Conservation (phyloP, 2,888 invertebrate genomes). For the Gisinianus flammeolus region DNA sequence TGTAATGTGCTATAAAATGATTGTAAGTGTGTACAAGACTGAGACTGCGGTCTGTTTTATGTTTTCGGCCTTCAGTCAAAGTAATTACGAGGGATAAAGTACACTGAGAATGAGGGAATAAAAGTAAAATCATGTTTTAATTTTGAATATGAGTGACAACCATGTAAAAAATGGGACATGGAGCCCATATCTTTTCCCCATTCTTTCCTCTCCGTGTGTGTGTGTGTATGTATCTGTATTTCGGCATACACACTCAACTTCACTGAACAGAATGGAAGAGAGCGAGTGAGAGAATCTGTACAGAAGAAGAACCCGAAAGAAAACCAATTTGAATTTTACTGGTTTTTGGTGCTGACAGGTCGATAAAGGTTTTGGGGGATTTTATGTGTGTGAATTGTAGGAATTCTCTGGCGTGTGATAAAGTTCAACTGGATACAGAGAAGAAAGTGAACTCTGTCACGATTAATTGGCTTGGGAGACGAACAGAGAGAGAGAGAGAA, state of each 20-base stretch:
- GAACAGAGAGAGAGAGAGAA: neutral
- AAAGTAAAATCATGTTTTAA: slow-evolving; percentile 29
- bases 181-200: neutral
- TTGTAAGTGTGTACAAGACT: too few relatives aligned
- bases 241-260: neutral
- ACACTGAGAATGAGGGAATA: too few relatives aligned
- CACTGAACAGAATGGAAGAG: neutral
- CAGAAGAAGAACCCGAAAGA: neutral
- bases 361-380: neutral
- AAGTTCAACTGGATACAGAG: neutral
- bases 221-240: too few relatives aligned
- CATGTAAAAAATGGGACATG: too few relatives aligned
- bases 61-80: too few relatives aligned
- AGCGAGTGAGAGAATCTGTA: neutral
- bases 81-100: too few relatives aligned
- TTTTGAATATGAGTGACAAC: slow-evolving; percentile 22
- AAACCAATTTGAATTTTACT: neutral
- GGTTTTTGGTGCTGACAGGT: slow-evolving; percentile 2
- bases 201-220: neutral
- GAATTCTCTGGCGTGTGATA: slow-evolving; percentile 13
- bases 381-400: slow-evolving; percentile 9
- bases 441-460: slow-evolving; percentile 21
- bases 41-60: too few relatives aligned
- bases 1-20: too few relatives aligned
- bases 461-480: slow-evolving; percentile 15